Conservation (phyloP, 1,140 invertebrate genomes). For the Cydia splendana region DNA sequence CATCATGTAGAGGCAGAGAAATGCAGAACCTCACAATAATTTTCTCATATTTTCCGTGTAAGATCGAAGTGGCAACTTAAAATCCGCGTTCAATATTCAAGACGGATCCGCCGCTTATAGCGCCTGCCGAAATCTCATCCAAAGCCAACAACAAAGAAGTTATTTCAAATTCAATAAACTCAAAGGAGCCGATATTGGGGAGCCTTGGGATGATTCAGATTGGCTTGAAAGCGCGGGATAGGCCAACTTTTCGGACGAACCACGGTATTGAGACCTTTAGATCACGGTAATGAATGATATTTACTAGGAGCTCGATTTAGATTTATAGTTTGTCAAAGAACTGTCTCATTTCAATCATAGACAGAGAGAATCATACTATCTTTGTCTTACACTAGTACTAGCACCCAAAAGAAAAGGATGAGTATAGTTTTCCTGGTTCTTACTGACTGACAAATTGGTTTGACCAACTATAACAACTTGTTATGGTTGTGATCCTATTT, state of each 20-base stretch:
- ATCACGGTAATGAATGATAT: too few relatives aligned
- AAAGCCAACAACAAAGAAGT: slow-evolving; percentile 48
- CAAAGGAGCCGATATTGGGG: slow-evolving; percentile 42
- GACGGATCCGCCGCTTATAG: slow-evolving; percentile 26
- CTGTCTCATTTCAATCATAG: too few relatives aligned
- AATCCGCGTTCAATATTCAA: slow-evolving; percentile 27
- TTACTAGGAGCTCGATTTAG: too few relatives aligned
- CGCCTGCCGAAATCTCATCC: slow-evolving; percentile 28
- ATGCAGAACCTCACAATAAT: not conserved
- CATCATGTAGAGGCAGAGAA: not conserved
- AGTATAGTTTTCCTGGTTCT: too few relatives aligned
- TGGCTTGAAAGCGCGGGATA: not conserved
- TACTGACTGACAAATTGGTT: too few relatives aligned
- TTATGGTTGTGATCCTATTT: too few relatives aligned
- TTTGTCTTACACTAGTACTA: too few relatives aligned
- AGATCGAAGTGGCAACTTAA: slow-evolving; percentile 17
- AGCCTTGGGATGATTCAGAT: slow-evolving; percentile 18
- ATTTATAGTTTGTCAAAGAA: too few relatives aligned
- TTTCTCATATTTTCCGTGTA: not conserved
- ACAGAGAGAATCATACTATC: too few relatives aligned
- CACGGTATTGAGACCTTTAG: not conserved
- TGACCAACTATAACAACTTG: too few relatives aligned
- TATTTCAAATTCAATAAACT: slow-evolving; percentile 48
- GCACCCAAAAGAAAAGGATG: too few relatives aligned
- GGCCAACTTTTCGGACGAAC: not conserved